Conservation (phyloP, 2,113 vertebrate species). For the Zosterops lateralis region DNA sequence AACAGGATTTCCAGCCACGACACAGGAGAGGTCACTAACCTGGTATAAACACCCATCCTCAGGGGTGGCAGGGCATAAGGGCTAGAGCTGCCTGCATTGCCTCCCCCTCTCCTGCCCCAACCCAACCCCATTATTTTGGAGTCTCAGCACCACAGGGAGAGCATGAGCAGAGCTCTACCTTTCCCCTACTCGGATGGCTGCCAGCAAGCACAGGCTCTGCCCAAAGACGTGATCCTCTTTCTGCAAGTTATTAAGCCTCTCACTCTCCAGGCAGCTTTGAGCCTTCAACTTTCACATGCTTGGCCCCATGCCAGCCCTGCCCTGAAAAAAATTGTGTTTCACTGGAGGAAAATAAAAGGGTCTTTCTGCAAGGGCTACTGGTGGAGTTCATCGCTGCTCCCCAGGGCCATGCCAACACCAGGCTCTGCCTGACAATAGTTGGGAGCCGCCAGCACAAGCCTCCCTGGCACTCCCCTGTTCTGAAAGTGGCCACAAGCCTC, state of each 20-base stretch:
- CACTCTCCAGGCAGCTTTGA: slow-evolving; percentile 9
- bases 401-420: background rate
- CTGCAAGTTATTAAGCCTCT: slow-evolving; percentile 58
- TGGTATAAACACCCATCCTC: background rate
- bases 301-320: slow-evolving; percentile 34
- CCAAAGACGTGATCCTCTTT: slow-evolving; percentile 24
- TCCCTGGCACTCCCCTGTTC: background rate
- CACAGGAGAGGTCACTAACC: background rate
- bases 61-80: background rate
- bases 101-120: background rate
- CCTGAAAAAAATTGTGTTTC: slow-evolving; percentile 6
- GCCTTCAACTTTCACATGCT: slow-evolving; percentile 67
- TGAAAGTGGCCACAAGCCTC: background rate
- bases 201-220: slow-evolving; percentile 4
- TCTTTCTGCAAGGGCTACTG: slow-evolving; percentile 33
- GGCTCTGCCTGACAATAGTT: background rate
- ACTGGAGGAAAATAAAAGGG: slow-evolving; percentile 44
- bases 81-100: background rate
- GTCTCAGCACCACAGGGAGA: background rate
- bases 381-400: background rate
- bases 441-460: background rate
- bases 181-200: slow-evolving; percentile 52
- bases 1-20: background rate
- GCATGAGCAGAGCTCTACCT: background rate
- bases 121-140: slow-evolving; percentile 28